phyloP scores from a whole-genome alignment of 2,888 invertebrate genomes.

The Eurytoma adleriae region DNA sequence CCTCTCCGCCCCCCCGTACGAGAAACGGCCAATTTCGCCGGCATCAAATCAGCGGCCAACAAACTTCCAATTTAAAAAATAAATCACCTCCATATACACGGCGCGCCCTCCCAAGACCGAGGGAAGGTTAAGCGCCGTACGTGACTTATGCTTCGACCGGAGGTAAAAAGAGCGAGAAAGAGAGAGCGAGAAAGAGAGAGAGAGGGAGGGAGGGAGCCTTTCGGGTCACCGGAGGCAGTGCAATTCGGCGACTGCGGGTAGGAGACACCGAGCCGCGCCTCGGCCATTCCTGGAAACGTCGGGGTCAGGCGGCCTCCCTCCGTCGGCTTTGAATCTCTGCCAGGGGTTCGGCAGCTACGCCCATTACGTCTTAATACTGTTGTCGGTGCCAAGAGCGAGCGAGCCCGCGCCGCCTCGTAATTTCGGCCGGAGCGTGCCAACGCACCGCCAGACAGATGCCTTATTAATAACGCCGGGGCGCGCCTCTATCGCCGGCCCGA shows the following conservation, averaged over 20 bases:
- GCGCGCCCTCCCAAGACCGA: no score
- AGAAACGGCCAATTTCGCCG: slow-evolving; percentile 41
- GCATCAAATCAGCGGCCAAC: slow-evolving; percentile 49
- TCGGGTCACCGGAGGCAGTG: no score
- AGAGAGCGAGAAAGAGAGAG: not conserved
- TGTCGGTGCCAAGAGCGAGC: slow-evolving; percentile 40
- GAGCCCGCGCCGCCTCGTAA: slow-evolving; percentile 14
- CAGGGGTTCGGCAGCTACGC: not conserved
- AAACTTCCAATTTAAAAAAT: slow-evolving; percentile 51
- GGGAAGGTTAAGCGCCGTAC: no score
- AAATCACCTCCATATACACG: slow-evolving; percentile 29
- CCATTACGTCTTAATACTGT: slow-evolving; percentile 49
- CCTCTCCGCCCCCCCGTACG: not conserved
- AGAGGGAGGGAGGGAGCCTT: not conserved
- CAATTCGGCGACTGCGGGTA: no score
- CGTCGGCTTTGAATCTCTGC: not conserved
- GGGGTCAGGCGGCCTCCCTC: no score
- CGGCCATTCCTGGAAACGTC: no score
- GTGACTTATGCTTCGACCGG: not conserved
- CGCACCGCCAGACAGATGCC: no score
- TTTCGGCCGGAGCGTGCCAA: not conserved
- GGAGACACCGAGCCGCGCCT: no score
- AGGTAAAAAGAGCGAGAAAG: not conserved
- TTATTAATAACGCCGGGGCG: no score
- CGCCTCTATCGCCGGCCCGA: no score